Evolutionary conservation across 2,113 vertebrate genomes (phyloP).

Genomic region (Athene noctua): DNA sequence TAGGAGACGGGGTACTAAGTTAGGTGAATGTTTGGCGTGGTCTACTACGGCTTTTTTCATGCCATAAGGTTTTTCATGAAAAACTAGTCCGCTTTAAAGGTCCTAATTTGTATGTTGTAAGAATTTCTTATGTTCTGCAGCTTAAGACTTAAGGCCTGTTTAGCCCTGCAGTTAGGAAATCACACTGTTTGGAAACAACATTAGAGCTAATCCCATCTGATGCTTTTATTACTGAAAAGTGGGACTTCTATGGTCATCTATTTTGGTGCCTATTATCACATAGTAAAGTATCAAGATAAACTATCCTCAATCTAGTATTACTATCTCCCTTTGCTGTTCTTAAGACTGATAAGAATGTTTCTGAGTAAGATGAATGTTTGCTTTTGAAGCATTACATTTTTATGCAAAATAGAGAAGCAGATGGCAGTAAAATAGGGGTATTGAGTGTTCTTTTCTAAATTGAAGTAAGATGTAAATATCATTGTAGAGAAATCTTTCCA

Average conservation of each 20-base stretch:
- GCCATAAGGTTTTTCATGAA: background rate
- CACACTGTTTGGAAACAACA: background rate
- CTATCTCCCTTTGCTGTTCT: background rate
- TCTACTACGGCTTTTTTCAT: background rate
- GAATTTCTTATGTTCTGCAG: background rate
- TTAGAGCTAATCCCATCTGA: background rate
- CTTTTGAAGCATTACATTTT: background rate
- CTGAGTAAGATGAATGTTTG: background rate
- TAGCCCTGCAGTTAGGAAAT: background rate
- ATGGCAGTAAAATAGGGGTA: background rate
- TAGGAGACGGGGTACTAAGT: background rate
- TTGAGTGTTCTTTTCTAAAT: background rate
- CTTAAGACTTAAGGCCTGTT: background rate
- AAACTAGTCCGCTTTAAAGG: background rate
- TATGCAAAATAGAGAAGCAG: background rate
- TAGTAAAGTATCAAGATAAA: background rate
- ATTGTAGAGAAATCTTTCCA: background rate
- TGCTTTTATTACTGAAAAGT: background rate
- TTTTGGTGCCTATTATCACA: background rate
- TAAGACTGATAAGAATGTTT: background rate
- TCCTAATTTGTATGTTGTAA: background rate
- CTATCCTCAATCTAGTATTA: background rate
- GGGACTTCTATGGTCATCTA: background rate
- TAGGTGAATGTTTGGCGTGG: background rate
- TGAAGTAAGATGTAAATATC: background rate